phyloP scores from a whole-genome alignment of 2,113 vertebrate genomes.

The Psilopogon haemacephalus region DNA sequence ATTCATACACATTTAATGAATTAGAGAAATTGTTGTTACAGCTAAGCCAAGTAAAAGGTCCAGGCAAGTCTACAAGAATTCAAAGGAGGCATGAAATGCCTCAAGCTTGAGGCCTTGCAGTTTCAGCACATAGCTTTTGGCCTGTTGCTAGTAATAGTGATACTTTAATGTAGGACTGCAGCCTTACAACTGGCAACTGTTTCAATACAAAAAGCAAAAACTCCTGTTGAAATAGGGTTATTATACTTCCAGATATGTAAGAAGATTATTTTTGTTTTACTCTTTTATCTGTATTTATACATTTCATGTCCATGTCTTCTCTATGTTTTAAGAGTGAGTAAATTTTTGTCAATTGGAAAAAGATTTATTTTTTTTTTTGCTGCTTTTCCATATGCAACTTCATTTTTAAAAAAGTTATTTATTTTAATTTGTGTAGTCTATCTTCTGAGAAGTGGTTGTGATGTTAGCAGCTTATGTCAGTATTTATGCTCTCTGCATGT shows the following conservation, averaged over 20 bases:
- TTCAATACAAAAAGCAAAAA: not conserved
- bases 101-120: not conserved
- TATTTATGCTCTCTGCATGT: not conserved
- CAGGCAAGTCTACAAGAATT: not conserved
- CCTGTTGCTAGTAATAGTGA: not conserved
- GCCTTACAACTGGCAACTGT: not conserved
- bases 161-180: not conserved
- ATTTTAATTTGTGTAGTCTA: not conserved
- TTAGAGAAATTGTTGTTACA: not conserved
- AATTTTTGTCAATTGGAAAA: not conserved
- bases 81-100: not conserved
- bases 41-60: not conserved
- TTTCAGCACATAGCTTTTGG: not conserved
- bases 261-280: not conserved
- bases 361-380: not conserved
- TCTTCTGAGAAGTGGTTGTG: not conserved
- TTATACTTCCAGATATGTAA: not conserved
- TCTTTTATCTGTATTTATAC: not conserved
- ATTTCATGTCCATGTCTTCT: not conserved
- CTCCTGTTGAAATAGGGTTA: not conserved
- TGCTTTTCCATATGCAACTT: not conserved
- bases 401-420: not conserved
- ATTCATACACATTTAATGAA: not conserved
- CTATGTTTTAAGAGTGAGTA: not conserved
- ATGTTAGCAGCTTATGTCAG: not conserved